Evolutionary conservation across 1,140 invertebrate genomes (phyloP), one percentile per base, ranked within the genome.

Genomic region (Euura saliciscinereae): DNA sequence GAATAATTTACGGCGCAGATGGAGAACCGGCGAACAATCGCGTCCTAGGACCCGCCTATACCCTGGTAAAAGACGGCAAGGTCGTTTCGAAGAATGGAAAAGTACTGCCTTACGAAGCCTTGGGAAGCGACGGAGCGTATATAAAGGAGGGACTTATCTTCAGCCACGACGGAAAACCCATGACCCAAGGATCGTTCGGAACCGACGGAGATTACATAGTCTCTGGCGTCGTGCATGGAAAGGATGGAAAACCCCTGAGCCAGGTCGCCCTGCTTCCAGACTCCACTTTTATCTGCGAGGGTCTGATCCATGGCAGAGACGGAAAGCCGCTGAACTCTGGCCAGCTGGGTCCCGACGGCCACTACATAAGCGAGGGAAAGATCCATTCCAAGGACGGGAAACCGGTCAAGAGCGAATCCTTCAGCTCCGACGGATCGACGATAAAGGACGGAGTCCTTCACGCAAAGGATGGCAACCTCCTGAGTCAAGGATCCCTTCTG

Each of bases 61-160:
- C 80, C 0, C 42, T 73, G 0, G 76, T 86, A 2, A 86, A 84
- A 71, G 85, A 87, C 8, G 86, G 85, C 0, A 86, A 82, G 71
- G 76, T 87, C 6, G 69, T 84, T 0, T 76, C 73, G 0, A 87
- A 86, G 65, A 85, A 85, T 70, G 85, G 85, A 0, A 87, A 87
- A 74, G 79, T 80, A 0, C 69, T 86, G 28, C 79, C 75, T 13
- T 75, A 83, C 5, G 80, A 80, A 44, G 80, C 78, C 68, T 75
- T 86, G 2, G 83, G 81, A 13, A 72, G 76, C 8, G 78, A 86
- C 59, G 86, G 85, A 13, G 82, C 80, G 2, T 86, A 80, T 46
- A 69, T 87, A 0, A 87, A 87, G 72, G 86, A 87, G 2, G 86
- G 86, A 64, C 72, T 87, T 6, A 76, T 87, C 64, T 87, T 85